Conservation (phyloP, 2,888 invertebrate genomes). For the Eristalis tenax region DNA sequence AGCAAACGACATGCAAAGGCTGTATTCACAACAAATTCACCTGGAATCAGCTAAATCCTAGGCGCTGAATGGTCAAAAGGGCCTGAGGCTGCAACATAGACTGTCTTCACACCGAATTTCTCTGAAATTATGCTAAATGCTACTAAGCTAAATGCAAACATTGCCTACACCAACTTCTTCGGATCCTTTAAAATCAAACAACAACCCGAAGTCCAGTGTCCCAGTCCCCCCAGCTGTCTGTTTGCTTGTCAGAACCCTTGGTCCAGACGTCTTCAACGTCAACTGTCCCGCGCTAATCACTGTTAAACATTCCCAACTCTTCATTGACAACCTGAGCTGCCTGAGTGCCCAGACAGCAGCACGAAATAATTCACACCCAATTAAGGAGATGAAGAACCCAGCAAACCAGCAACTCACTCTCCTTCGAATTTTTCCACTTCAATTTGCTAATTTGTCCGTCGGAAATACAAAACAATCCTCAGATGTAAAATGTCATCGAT, state of each 20-base stretch:
- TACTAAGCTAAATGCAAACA: no score
- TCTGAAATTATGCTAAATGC: no score
- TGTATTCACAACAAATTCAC: no score
- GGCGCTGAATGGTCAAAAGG: no score
- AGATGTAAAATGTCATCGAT: constrained; percentile 51
- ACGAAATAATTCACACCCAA: constrained; percentile 28
- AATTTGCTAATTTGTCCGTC: constrained; percentile 63
- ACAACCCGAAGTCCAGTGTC: no score
- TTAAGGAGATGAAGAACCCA: constrained; percentile 29
- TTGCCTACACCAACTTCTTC: no score
- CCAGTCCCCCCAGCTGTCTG: no score
- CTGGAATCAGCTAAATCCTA: no score
- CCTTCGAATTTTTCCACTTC: constrained; percentile 48
- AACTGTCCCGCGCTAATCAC: constrained; percentile 26
- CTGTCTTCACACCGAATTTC: no score
- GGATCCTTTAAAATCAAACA: no score
- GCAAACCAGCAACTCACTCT: constrained; percentile 1
- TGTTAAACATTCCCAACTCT: constrained; percentile 7
- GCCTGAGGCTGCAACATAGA: no score
- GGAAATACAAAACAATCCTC: constrained; percentile 44
- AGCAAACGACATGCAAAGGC: no score
- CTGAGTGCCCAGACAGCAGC: neutral
- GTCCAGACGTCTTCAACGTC: neutral
- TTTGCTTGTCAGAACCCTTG: neutral
- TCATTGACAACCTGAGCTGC: neutral